Percentiles rank a stretch among this genome's conserved stretches.
These are phyloP conservation scores for Passer domesticus DNA, from an alignment of 2,113 vertebrate genomes.

Conservation along the genomic window DNA sequence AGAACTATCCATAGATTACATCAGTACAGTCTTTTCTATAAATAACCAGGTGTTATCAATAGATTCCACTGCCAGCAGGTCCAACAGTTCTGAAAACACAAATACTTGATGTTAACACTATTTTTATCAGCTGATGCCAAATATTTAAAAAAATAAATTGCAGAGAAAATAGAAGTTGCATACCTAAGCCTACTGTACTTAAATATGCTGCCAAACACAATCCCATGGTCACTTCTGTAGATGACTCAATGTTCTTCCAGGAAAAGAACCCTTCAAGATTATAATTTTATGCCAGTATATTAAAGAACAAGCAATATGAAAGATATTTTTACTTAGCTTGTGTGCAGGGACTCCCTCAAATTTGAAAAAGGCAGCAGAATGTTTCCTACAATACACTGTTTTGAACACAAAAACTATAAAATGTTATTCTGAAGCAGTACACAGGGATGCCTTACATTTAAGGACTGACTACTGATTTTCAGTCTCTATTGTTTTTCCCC, in stretches of 20 bases:
- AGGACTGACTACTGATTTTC: neutral
- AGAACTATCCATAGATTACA: neutral
- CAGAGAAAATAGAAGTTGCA: neutral
- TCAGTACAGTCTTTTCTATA: neutral
- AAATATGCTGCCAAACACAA: neutral
- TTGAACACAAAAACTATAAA: neutral
- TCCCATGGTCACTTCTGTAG: neutral
- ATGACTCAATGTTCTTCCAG: neutral
- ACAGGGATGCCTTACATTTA: neutral
- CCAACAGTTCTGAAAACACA: neutral
- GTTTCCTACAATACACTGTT: neutral
- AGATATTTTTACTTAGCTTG: neutral
- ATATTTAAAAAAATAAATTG: neutral
- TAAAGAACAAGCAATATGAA: neutral
- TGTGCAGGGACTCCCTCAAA: neutral
- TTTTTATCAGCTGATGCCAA: neutral
- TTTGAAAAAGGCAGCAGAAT: neutral
- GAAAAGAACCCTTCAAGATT: neutral
- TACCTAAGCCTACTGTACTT: neutral
- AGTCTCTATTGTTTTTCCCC: neutral
- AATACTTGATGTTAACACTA: neutral
- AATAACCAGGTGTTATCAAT: neutral
- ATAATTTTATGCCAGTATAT: neutral
- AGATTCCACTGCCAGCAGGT: neutral
- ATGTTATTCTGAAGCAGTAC: neutral